These are phyloP conservation scores for Agonopterix subpropinquella DNA, from an alignment of 2,888 invertebrate species.

Conservation along the genomic window DNA sequence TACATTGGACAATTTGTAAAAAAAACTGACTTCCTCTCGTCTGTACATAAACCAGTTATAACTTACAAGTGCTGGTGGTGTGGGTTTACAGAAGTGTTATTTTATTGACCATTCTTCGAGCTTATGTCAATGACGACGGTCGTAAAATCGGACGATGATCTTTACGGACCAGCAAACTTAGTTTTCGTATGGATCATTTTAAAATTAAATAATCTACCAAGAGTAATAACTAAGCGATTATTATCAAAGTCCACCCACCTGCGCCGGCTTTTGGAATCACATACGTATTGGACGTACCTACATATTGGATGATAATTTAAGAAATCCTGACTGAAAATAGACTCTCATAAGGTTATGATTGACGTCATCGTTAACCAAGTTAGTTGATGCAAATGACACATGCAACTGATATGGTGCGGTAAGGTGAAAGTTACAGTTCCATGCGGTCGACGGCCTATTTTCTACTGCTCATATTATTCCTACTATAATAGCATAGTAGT, in stretches of 20 bases:
- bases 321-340: no score
- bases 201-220: conserved; percentile 1
- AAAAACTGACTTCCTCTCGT: no score
- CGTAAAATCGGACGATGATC: background rate
- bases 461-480: conserved; percentile 8
- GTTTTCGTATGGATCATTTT: background rate
- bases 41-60: no score
- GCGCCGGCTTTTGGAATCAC: no score
- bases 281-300: no score
- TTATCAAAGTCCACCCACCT: no score
- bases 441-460: conserved; percentile 22
- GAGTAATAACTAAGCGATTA: no score
- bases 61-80: background rate
- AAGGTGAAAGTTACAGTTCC: conserved; percentile 28
- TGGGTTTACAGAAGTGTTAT: background rate
- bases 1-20: no score
- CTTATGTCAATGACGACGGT: conserved; percentile 2
- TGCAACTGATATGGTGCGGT: conserved; percentile 23
- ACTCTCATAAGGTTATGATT: background rate
- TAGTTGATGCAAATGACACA: conserved; percentile 14
- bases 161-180: no score
- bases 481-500: no score
- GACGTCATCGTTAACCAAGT: conserved; percentile 5
- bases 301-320: no score
- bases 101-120: conserved; percentile 3